Evolutionary conservation across 1,140 invertebrate genomes (phyloP), one percentile per base, ranked within the genome.

Genomic region (Bradynema listronoti): DNA sequence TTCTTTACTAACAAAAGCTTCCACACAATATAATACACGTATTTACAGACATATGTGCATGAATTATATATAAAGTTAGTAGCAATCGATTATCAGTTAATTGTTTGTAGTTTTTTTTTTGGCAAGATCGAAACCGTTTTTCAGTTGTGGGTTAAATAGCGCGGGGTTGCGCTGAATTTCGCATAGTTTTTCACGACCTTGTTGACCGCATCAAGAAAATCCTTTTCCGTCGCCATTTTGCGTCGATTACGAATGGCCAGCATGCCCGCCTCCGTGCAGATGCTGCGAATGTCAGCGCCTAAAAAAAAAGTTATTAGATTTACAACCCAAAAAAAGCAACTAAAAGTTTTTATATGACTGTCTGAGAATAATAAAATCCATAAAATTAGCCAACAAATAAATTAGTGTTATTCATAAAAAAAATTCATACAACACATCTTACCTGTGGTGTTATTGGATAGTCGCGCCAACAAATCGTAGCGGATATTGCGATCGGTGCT

Each of bases 131-230:
- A n/a, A n/a, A n/a, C n/a, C n/a, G n/a, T n/a, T n/a, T n/a, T n/a
- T 86, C 91, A 99, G 82, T 99, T 99, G 80, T 99, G 98, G 61
- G 94, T 98, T 93, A 99, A 96, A 80, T 99, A 98, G 78, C 91
- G 85, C 11, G 94, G 94, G 47, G 95, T 99, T 45, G 94, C 89
- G 46, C 91, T 97, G 82, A 99, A 99, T 80, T 99, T 99, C 61
- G 94, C 94, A 80, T 98, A 98, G 0, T 91, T 92, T 81, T 99
- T 99, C 77, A 99, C 98, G 71, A 99, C 95, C 83, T 99, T 99
- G 82, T 97, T 96, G 50, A 99, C 91, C 1, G 95, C 95, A 81
- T 99, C 93, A n/a, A 99, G 83, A 83, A 99, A 99, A 78, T 99
- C 95, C 82, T 99, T 99, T 79, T 99, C 95, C 0, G 93, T 98